These are phyloP conservation scores for Axis porcinus DNA, from an alignment of 2,113 vertebrate species.

Conservation along the genomic window DNA sequence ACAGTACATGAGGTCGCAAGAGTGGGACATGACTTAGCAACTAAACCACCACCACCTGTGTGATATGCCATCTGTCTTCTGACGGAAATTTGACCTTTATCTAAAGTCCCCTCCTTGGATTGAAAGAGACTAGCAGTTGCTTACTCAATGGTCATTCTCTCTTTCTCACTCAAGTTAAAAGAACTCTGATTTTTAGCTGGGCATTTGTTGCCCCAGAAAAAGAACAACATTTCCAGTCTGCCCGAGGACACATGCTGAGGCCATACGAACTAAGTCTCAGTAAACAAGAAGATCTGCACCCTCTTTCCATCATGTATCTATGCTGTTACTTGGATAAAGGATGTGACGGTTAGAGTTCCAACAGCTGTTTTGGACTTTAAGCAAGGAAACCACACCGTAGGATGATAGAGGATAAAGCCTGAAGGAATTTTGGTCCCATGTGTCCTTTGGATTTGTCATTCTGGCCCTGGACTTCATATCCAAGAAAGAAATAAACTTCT, in stretches of 20 bases:
- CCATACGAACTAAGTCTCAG: background rate
- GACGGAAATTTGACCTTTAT: background rate
- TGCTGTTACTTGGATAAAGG: too few relatives aligned
- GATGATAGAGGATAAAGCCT: background rate
- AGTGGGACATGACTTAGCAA: background rate
- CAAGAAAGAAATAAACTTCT: background rate
- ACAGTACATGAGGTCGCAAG: background rate
- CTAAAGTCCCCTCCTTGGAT: background rate
- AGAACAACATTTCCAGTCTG: background rate
- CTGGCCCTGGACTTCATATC: background rate
- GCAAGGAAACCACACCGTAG: background rate
- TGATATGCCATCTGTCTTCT: background rate
- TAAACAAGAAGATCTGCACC: background rate
- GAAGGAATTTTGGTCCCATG: background rate
- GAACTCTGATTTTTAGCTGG: background rate
- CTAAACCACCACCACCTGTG: background rate
- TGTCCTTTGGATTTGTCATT: background rate
- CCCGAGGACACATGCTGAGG: background rate
- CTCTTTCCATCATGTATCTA: background rate
- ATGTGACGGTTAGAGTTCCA: background rate
- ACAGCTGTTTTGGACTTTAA: background rate
- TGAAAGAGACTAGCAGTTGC: background rate
- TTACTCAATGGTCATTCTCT: background rate
- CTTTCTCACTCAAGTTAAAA: background rate
- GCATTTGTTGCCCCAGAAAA: background rate